Conservation (phyloP, 2,797 vertebrate species). For the Microhierax caerulescens region DNA sequence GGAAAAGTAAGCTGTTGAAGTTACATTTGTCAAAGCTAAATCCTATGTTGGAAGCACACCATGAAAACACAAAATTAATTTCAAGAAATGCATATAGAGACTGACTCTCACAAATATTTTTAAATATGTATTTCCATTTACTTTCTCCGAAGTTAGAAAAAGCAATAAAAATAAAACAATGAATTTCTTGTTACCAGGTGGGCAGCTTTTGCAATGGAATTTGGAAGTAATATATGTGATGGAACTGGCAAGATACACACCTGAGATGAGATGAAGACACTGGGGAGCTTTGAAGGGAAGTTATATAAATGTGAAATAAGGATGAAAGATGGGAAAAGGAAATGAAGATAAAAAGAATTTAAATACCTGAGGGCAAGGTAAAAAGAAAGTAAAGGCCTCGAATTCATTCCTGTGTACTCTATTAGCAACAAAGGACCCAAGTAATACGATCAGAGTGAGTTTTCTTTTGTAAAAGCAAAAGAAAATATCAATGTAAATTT, state of each 20-base stretch:
- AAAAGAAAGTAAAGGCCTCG: background rate
- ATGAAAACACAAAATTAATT: slow-evolving; percentile 31
- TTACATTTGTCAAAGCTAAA: slow-evolving; percentile 32
- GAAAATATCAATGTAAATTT: background rate
- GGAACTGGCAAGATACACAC: background rate
- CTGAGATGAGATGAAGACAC: background rate
- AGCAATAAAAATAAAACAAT: slow-evolving; percentile 9
- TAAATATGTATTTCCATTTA: slow-evolving; percentile 10
- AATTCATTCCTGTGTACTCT: background rate
- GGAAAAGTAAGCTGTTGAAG: slow-evolving; percentile 25
- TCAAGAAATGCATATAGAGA: background rate
- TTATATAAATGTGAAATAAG: background rate
- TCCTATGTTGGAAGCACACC: background rate
- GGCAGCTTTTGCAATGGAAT: background rate
- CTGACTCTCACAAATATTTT: background rate
- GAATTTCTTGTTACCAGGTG: background rate
- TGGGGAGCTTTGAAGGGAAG: background rate
- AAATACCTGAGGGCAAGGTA: background rate
- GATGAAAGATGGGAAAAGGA: background rate
- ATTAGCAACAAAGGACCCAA: background rate
- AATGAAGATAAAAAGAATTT: background rate
- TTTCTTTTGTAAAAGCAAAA: background rate
- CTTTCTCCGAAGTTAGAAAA: background rate
- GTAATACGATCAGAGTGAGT: background rate
- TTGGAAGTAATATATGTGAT: background rate